Evolutionary conservation across 2,888 invertebrate genomes (phyloP), one percentile per base, ranked within the genome.

Genomic region (Ormyrus nitidulus): DNA sequence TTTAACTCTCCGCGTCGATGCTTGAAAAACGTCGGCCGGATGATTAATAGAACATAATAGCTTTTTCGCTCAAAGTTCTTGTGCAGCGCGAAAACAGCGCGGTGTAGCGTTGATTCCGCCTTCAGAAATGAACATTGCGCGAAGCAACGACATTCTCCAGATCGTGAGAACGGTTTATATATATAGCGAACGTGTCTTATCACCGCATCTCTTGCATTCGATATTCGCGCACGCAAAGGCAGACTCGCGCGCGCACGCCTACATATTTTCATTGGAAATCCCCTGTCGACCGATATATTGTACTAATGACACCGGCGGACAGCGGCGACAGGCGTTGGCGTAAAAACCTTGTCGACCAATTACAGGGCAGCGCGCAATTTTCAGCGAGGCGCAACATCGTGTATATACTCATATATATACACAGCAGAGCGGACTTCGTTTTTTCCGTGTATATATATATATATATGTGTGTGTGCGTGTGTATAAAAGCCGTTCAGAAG

Each of bases 261-360:
- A 62, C 48, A 34, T 49, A 34, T 13, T 49, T 46, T 34, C 44
- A 34, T 61, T 34, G 59, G 49, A 13, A 62, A 64, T 77, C 58
- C 51, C 46, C 71, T 77, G 70, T 72, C 77, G 19, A 6, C 46
- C 51, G 51, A 72, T 72, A 66, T 72, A 77, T 64, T 53, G 76
- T 70, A 64, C 72, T 78, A 78, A 78, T 78, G 71, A 72, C 71
- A 64, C 19, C 56, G 69, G 11, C 11, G 66, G 62, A 19, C 34
- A 59, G 34, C 53, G 19, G 10, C 54, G 10, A 19, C 9, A 10
- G 54, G 62, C 70, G 70, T 77, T 56, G 72, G 77, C 58, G 72
- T 71, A 71, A 65, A 72, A 71, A 72, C 65, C 65, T 53, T 78
- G 77, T 78, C 72, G 66, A 64, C 72, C 77, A 78, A 78, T 78